Percentiles rank a stretch among this genome's conserved stretches.
Conservation (phyloP, 2,888 invertebrate genomes). For the Synergus umbraculus region DNA sequence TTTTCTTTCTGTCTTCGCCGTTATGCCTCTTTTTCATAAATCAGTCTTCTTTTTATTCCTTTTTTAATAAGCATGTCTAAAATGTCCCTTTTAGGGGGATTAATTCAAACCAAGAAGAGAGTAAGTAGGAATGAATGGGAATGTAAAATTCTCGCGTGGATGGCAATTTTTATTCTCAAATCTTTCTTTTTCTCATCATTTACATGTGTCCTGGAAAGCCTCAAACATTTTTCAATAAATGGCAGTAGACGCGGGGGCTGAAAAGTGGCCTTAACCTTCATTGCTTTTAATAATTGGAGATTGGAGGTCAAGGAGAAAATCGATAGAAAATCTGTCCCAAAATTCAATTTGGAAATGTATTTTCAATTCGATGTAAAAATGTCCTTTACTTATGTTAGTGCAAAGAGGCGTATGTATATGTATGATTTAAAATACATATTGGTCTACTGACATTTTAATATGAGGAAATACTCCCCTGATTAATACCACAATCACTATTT, state of each 20-base stretch:
- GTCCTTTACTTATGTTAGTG: not conserved
- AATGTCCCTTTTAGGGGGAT: slow-evolving; percentile 8
- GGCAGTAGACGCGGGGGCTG: not conserved
- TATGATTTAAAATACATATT: not conserved
- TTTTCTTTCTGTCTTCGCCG: slow-evolving; percentile 12
- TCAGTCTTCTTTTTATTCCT: not conserved
- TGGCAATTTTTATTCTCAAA: not conserved
- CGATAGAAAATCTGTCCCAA: not conserved
- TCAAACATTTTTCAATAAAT: slow-evolving; percentile 28
- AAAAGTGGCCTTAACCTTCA: slow-evolving; percentile 13
- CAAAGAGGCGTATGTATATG: not conserved
- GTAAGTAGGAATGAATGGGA: slow-evolving; percentile 2
- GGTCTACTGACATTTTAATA: not conserved
- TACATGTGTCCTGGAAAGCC: not conserved
- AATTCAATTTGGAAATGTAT: not conserved
- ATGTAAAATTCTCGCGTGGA: slow-evolving; percentile 4
- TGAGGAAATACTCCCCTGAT: not conserved
- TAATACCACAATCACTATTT: slow-evolving; percentile 6
- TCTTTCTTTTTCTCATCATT: slow-evolving; percentile 9
- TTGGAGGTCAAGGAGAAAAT: not conserved
- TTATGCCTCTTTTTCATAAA: slow-evolving; percentile 13
- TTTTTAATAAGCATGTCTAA: slow-evolving; percentile 6
- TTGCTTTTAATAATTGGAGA: not conserved
- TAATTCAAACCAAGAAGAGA: slow-evolving; percentile 5
- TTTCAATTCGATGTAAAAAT: too few relatives aligned